A percentile compares a stretch with the other conserved stretches of the same genome.
These are phyloP conservation scores for Paragorgia papillata DNA, from an alignment of 92 coral and sea anemone genomes.

Conservation along the genomic window DNA sequence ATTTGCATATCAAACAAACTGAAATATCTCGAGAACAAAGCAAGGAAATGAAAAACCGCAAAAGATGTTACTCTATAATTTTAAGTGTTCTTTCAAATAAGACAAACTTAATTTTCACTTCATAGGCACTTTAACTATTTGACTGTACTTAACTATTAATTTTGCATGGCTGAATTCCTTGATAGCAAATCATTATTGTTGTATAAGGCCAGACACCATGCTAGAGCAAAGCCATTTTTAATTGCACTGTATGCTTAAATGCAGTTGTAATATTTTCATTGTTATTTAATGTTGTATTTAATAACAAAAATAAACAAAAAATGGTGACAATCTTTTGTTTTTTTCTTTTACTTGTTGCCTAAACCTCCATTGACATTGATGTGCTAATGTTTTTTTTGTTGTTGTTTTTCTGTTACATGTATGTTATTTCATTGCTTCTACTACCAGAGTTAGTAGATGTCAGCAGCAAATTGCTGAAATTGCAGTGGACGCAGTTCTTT, in stretches of 20 bases:
- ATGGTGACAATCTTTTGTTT: neutral
- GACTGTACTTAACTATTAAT: too few relatives aligned
- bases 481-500: slow-evolving; percentile 96
- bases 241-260: neutral
- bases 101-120: too few relatives aligned
- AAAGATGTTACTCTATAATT: too few relatives aligned
- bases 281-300: neutral
- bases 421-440: neutral
- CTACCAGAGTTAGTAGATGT: slow-evolving; percentile 89
- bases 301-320: slow-evolving; percentile 3
- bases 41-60: too few relatives aligned
- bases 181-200: slow-evolving; percentile 14
- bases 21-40: too few relatives aligned
- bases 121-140: too few relatives aligned
- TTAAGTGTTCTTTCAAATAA: too few relatives aligned
- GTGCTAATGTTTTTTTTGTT: too few relatives aligned
- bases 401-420: neutral
- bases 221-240: slow-evolving; percentile 14
- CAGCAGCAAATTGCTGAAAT: slow-evolving; percentile 96
- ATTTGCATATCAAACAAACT: too few relatives aligned
- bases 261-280: neutral
- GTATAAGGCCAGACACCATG: slow-evolving; percentile 51
- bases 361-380: too few relatives aligned
- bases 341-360: neutral
- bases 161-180: slow-evolving; percentile 48